Evolutionary conservation across 2,888 invertebrate species (phyloP).

Genomic region (Anoplius nigerrimus): DNA sequence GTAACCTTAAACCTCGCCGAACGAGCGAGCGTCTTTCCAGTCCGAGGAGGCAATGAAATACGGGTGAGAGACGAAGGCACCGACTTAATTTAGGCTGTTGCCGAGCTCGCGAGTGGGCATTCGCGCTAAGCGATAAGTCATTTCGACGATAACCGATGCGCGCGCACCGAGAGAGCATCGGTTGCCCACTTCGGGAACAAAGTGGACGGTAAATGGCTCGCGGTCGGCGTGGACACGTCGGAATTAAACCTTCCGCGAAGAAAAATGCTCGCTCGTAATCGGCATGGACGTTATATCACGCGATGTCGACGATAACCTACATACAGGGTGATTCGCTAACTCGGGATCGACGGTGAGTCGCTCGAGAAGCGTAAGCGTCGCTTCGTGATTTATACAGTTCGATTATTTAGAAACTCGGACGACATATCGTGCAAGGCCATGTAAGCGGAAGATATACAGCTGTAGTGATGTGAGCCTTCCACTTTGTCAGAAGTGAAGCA

Average conservation of each 20-base stretch:
- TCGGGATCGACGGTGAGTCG: no score
- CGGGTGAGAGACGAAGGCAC: conserved; percentile 52
- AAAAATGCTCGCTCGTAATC: conserved; percentile 47
- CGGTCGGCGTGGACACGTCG: conserved; percentile 38
- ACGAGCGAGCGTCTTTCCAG: conserved; percentile 35
- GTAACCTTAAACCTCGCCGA: conserved; percentile 44
- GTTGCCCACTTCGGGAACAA: conserved; percentile 26
- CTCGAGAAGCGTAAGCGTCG: no score
- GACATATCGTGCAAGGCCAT: no score
- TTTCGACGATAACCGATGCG: conserved; percentile 66
- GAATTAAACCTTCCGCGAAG: conserved; percentile 51
- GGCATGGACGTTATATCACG: conserved; percentile 12
- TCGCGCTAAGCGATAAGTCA: conserved; percentile 67
- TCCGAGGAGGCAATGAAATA: conserved; percentile 62
- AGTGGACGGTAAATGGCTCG: conserved; percentile 45
- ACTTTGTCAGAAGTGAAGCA: no score
- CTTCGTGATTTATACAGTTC: no score
- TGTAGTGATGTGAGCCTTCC: no score
- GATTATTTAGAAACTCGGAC: no score
- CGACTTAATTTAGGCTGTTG: conserved; percentile 66
- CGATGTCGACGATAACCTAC: conserved; percentile 10
- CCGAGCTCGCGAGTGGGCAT: conserved; percentile 53
- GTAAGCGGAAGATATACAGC: no score
- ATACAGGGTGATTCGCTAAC: conserved; percentile 1
- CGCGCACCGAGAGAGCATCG: not conserved